Percentiles rank a stretch among this genome's conserved stretches.
Conservation (phyloP, 2,113 vertebrate species). For the Anser cygnoides region DNA sequence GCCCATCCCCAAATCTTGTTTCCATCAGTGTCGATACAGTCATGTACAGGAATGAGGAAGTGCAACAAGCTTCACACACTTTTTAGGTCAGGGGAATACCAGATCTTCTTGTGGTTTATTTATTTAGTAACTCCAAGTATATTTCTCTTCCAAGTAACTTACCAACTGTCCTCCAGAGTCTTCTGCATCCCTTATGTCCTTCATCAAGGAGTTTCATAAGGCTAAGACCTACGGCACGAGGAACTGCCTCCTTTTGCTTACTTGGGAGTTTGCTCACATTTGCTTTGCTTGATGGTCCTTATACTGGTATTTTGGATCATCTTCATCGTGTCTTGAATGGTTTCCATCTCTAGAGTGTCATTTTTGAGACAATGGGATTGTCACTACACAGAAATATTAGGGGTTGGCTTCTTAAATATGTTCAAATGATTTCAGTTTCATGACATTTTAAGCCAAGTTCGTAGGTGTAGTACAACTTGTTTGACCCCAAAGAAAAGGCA, state of each 20-base stretch:
- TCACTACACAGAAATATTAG: background rate
- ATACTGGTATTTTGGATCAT: background rate
- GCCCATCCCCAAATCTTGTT: background rate
- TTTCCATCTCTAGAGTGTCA: background rate
- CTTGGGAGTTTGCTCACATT: background rate
- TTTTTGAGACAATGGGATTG: background rate
- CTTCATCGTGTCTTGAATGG: background rate
- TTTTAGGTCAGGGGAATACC: background rate
- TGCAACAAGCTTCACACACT: accelerated
- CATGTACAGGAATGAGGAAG: background rate
- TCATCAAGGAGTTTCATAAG: background rate
- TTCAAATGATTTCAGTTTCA: background rate
- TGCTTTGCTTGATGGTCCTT: background rate
- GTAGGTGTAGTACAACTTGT: background rate
- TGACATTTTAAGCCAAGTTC: background rate
- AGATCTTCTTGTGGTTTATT: background rate
- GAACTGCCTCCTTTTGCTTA: background rate
- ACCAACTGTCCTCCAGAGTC: background rate
- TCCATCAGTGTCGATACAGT: accelerated
- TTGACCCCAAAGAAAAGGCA: background rate
- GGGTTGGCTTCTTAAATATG: background rate
- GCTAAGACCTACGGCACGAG: background rate
- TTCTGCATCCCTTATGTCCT: background rate
- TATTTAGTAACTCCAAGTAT: background rate
- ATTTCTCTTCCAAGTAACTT: background rate